phyloP scores from a whole-genome alignment of 2,113 vertebrate species.

The Cynocephalus volans region DNA sequence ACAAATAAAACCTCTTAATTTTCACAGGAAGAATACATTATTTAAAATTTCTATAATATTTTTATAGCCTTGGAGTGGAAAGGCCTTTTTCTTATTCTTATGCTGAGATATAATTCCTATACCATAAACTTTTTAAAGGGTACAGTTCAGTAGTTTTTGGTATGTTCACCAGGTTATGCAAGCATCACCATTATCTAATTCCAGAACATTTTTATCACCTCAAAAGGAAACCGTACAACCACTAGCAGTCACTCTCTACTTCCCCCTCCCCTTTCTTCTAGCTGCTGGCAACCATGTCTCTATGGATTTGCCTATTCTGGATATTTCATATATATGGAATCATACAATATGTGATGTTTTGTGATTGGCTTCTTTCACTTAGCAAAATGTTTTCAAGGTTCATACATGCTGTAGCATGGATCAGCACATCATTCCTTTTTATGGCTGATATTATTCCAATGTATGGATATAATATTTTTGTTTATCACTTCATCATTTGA shows the following conservation, averaged over 20 bases:
- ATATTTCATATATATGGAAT: not conserved
- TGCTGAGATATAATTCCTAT: not conserved
- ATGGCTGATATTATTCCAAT: not conserved
- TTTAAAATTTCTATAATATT: not conserved
- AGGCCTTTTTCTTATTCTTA: not conserved
- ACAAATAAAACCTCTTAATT: not conserved
- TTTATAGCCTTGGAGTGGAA: not conserved
- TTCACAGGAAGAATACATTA: not conserved
- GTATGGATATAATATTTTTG: not conserved
- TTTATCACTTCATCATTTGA: not conserved
- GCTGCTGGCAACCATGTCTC: not conserved
- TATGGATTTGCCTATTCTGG: not conserved
- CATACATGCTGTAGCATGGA: not conserved
- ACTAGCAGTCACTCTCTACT: not conserved
- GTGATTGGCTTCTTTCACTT: not conserved
- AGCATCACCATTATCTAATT: no score
- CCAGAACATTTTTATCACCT: not conserved
- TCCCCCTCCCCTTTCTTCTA: not conserved
- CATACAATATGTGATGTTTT: not conserved
- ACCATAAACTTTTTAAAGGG: not conserved
- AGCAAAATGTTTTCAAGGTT: not conserved
- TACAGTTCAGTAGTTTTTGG: not conserved
- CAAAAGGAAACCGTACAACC: not conserved
- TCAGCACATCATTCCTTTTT: not conserved
- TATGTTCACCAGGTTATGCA: no score